Evolutionary conservation across 2,113 vertebrate species (phyloP).

Genomic region (Felis chaus): DNA sequence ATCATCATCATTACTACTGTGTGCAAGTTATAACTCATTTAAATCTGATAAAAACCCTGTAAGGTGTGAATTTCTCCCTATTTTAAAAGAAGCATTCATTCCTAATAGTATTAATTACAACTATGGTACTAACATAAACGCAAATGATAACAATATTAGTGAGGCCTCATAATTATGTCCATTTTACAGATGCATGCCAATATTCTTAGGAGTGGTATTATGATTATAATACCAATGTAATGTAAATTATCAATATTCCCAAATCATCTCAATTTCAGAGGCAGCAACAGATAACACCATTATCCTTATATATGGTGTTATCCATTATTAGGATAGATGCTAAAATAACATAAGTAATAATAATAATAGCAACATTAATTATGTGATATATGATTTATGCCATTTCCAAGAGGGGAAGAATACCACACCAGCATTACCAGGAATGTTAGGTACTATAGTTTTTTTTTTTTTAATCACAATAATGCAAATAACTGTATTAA

Average conservation of each 20-base stretch:
- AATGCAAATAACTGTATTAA: background rate
- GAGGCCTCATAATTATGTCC: background rate
- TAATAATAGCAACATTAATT: background rate
- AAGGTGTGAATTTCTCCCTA: background rate
- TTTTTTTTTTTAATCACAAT: background rate
- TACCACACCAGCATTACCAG: background rate
- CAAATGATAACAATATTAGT: background rate
- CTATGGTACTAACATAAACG: background rate
- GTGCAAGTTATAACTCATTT: background rate
- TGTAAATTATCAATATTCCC: background rate
- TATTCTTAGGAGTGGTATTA: background rate
- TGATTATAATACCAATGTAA: constrained; percentile 1
- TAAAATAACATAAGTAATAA: background rate
- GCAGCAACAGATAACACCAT: background rate
- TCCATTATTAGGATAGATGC: background rate
- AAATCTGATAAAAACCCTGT: background rate
- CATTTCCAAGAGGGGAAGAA: background rate
- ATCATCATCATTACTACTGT: background rate
- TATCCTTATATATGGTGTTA: background rate
- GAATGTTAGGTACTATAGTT: background rate
- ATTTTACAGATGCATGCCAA: constrained; percentile 11
- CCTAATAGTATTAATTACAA: background rate
- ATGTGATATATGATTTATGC: background rate
- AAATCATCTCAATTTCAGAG: constrained; percentile 25
- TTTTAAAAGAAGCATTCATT: background rate